Percentiles rank a stretch among this genome's conserved stretches.
Evolutionary conservation across 2,797 vertebrate species (phyloP).

Genomic region (Rhinichthys osculus): DNA sequence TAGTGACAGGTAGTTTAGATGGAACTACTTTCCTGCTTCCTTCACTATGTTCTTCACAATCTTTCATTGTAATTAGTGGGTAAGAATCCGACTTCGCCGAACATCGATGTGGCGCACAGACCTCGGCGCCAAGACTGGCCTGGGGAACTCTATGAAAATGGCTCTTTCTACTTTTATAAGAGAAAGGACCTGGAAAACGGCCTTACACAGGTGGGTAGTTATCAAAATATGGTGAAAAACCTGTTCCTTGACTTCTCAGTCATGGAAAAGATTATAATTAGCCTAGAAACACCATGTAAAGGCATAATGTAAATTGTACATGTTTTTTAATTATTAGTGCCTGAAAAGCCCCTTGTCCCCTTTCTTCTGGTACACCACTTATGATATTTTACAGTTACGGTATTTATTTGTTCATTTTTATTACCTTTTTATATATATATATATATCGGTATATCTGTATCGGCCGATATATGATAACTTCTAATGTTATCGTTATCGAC

Average conservation of each 20-base stretch:
- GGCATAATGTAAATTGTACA: no score
- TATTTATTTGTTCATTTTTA: not conserved
- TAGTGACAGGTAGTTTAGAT: not conserved
- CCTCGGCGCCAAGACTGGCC: conserved; percentile 92
- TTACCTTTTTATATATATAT: not conserved
- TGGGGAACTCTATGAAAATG: conserved; percentile 93
- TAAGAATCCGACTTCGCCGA: conserved; percentile 75
- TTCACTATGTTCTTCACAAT: not conserved
- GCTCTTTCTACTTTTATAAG: conserved; percentile 89
- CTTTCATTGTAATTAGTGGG: conserved; percentile 42
- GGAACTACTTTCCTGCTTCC: no score
- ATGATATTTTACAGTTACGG: not conserved
- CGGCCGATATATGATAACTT: not conserved
- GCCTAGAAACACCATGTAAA: no score
- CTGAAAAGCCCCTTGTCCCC: not conserved
- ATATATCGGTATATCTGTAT: no score
- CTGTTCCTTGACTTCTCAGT: not conserved
- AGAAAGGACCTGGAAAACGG: conserved; percentile 75
- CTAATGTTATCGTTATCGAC: not conserved
- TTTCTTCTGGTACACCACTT: no score
- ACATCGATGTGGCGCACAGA: conserved; percentile 82
- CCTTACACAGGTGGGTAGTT: conserved; percentile 79
- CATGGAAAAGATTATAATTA: not conserved
- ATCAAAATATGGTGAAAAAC: not conserved
- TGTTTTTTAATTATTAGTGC: not conserved